These are phyloP conservation scores for Emys orbicularis DNA, from an alignment of 2,797 vertebrate species.

Conservation along the genomic window DNA sequence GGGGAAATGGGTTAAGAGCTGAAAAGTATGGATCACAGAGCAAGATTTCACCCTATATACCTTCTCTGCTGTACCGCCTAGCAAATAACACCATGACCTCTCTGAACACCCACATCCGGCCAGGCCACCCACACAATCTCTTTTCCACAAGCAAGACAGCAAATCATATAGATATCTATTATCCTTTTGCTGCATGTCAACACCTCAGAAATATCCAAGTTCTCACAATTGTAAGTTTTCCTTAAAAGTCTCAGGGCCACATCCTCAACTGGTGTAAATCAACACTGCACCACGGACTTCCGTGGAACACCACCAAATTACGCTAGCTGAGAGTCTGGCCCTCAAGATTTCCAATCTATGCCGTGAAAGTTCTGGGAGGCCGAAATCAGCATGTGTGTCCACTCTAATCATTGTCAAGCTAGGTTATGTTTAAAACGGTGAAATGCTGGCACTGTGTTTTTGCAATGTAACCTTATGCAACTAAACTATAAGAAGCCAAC, in stretches of 20 bases:
- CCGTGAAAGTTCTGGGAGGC: neutral
- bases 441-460: neutral
- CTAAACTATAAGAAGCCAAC: neutral
- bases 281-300: neutral
- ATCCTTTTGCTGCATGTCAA: neutral
- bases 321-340: neutral
- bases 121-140: neutral
- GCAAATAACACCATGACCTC: rapidly evolving
- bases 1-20: neutral
- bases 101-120: neutral
- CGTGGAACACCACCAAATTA: neutral
- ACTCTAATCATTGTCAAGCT: neutral
- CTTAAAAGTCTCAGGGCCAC: neutral
- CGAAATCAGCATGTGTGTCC: neutral
- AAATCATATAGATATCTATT: neutral
- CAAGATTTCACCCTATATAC: neutral
- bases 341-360: rapidly evolving
- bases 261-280: neutral
- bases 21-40: neutral
- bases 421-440: neutral
- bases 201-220: neutral
- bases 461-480: neutral
- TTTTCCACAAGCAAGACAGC: neutral
- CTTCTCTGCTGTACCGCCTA: neutral
- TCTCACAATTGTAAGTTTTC: neutral